These are phyloP conservation scores for Tiaroga cobitis DNA, from an alignment of 2,797 vertebrate species.

Conservation along the genomic window DNA sequence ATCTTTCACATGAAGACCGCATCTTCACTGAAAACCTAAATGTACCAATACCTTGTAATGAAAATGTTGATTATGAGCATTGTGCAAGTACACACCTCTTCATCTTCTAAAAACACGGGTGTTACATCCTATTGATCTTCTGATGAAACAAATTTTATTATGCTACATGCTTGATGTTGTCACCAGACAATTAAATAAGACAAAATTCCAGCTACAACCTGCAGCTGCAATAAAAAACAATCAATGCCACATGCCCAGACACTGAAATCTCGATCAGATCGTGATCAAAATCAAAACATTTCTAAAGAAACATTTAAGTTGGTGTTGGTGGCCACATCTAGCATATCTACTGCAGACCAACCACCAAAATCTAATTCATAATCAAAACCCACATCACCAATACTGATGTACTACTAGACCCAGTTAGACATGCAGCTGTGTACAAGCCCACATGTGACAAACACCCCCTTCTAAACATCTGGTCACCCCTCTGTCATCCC, in stretches of 20 bases:
- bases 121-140: neutral
- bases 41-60: neutral
- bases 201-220: neutral
- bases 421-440: slow-evolving; percentile 33
- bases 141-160: neutral
- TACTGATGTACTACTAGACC: neutral
- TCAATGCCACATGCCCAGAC: neutral
- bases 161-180: neutral
- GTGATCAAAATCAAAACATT: slow-evolving; percentile 5
- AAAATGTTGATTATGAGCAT: neutral
- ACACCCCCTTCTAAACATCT: slow-evolving; percentile 54
- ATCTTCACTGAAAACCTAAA: neutral
- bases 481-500: slow-evolving; percentile 39
- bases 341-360: neutral
- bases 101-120: neutral
- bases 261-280: neutral
- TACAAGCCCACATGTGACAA: slow-evolving; percentile 46
- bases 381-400: slow-evolving; percentile 21
- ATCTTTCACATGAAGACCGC: neutral
- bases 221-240: neutral
- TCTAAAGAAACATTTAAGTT: neutral
- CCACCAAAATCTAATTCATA: slow-evolving; percentile 8
- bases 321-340: neutral
- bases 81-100: neutral
- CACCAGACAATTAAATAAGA: neutral